A percentile compares a stretch with the other conserved stretches of the same genome.
phyloP scores from a whole-genome alignment of 2,113 vertebrate genomes.

The Mustelus asterias region DNA sequence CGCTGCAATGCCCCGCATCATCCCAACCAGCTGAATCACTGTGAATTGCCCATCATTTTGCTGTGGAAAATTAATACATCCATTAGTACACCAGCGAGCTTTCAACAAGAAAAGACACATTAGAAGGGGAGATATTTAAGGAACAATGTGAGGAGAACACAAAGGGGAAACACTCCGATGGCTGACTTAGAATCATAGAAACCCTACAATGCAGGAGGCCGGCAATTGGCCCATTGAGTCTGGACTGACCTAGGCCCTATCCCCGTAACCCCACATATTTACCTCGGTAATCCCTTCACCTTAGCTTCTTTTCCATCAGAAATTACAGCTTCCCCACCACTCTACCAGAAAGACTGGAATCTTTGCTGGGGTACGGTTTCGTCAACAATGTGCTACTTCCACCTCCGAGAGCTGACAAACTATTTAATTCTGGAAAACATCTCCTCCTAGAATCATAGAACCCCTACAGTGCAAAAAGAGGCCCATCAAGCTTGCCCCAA shows the following conservation, averaged over 20 bases:
- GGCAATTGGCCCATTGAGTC: too few relatives aligned
- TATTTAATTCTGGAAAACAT: neutral
- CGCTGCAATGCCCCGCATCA: conserved; percentile 84
- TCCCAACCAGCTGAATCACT: conserved; percentile 94
- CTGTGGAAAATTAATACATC: conserved; percentile 49
- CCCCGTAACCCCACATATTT: too few relatives aligned
- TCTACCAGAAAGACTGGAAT: neutral
- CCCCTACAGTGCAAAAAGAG: too few relatives aligned
- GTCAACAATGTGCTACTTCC: neutral
- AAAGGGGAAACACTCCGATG: neutral
- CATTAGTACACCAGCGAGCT: neutral
- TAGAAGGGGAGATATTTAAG: too few relatives aligned
- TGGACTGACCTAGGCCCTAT: too few relatives aligned
- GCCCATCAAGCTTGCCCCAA: too few relatives aligned
- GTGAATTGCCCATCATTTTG: conserved; percentile 98
- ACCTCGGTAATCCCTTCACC: neutral
- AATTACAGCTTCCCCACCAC: neutral
- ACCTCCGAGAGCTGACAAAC: neutral
- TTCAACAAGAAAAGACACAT: neutral
- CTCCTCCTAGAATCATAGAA: too few relatives aligned
- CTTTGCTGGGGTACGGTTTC: neutral
- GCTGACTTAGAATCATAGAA: too few relatives aligned
- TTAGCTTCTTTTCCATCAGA: neutral
- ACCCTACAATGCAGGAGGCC: too few relatives aligned
- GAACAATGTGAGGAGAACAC: neutral